A percentile compares a stretch with the other conserved stretches of the same genome.
Evolutionary conservation across 2,888 invertebrate genomes (phyloP).

Genomic region (Calameuta filiformis): DNA sequence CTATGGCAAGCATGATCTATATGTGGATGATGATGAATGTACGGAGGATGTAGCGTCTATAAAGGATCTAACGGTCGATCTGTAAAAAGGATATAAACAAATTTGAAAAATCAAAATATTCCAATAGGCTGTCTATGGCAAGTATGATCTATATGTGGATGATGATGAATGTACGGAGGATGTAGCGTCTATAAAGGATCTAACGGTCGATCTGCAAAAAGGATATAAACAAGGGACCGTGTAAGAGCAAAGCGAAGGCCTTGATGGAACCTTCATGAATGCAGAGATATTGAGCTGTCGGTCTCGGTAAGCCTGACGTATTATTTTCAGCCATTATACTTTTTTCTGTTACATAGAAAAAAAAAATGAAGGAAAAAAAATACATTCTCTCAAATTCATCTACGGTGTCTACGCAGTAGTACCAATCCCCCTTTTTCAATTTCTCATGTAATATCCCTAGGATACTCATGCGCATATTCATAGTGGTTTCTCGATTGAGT

Average conservation of each 20-base stretch:
- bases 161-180: background rate
- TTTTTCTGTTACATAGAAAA: background rate
- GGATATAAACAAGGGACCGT: background rate
- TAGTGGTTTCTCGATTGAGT: background rate
- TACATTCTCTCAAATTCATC: background rate
- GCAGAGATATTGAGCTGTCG: conserved; percentile 30
- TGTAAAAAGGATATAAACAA: no score
- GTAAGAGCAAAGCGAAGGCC: background rate
- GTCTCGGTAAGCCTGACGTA: conserved; percentile 47
- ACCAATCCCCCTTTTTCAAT: background rate
- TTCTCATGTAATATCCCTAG: background rate
- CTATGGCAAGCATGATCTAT: no score
- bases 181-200: background rate
- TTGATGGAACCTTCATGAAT: background rate
- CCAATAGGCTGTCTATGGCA: background rate
- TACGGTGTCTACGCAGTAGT: background rate
- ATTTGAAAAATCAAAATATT: no score
- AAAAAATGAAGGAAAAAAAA: background rate
- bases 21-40: no score
- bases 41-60: no score
- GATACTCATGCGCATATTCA: background rate
- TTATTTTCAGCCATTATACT: conserved; percentile 49
- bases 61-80: no score
- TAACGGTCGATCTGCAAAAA: background rate
- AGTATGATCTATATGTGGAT: background rate